Base-by-base conservation (phyloP, 1,140 invertebrate genomes). In the Physella acuta region DNA sequence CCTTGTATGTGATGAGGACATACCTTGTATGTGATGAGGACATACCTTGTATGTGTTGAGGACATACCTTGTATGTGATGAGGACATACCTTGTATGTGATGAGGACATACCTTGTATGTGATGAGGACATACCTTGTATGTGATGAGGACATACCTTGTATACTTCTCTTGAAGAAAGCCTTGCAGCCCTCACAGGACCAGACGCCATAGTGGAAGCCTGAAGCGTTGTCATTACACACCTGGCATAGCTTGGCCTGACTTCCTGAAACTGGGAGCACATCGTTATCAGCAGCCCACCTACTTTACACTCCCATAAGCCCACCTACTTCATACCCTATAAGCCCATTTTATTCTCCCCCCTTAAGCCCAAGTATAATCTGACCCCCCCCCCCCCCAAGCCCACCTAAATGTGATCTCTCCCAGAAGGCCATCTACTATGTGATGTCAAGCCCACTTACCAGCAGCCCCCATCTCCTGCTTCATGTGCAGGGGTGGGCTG, bases 121-220 rank as follows among this genome's bases (percentile, higher is more conserved):
- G 8, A n/a, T 24, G 8, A n/a, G 5, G 11, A 28, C 8, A 20
- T 20, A 20, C 17, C 17, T 24, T 55, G 53, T 55, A n/a, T 28
- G 26, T 55, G 26, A 20, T 60, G 30, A 68, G 30, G 14, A 65
- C 73, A 58, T 71, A 82, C 82, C 84, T 76, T 85, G 82, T 60
- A 84, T 82, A 62, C 82, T 84, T 53, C 82, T 75, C 71, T 85
- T 85, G 73, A 85, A 85, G 73, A 85, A 85, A 28, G 82, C 82
- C 63, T 85, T 85, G 63, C 84, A 85, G n/a, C 84, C 84, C 67
- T 85, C 84, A 76, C 84, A 85, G 0, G 84, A 84, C 79, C 82
- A 84, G 0, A 85, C 84, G 17, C 84, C 84, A 72, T 85, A 85
- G 60, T 85, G 84, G 64, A 84, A 84, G 28, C 84, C 84, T 26